These are phyloP conservation scores for Rallus limicola DNA, from an alignment of 2,113 vertebrate species.

Conservation along the genomic window DNA sequence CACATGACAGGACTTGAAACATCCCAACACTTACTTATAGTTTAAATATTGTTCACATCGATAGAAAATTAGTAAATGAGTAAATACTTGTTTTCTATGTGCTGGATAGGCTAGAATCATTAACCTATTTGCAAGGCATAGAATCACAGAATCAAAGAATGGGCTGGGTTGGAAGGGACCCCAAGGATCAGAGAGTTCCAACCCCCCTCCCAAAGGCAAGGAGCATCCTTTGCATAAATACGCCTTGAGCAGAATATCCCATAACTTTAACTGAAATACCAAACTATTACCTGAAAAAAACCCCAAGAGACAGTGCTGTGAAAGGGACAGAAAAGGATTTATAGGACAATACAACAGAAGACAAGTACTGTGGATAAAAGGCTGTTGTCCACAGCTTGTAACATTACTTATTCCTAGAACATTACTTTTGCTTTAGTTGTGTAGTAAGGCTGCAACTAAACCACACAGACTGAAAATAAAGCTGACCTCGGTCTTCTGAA, in stretches of 20 bases:
- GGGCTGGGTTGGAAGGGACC: too few species aligned
- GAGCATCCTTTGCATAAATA: neutral
- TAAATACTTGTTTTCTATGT: neutral
- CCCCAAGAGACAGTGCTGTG: neutral
- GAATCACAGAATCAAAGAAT: too few species aligned
- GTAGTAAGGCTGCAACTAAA: neutral
- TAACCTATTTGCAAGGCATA: neutral
- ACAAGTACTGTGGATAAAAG: rapidly evolving
- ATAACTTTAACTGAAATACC: neutral
- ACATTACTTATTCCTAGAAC: neutral
- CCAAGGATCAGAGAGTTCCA: too few species aligned
- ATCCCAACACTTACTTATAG: neutral
- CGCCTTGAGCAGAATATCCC: neutral
- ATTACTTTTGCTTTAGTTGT: neutral
- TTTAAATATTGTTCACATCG: neutral
- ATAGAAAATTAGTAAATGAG: neutral
- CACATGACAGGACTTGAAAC: neutral
- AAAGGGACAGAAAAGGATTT: neutral
- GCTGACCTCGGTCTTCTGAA: neutral
- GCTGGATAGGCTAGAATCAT: neutral
- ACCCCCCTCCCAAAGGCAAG: too few species aligned
- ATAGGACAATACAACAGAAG: neutral
- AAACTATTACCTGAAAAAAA: neutral
- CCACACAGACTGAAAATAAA: neutral
- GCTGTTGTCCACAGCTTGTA: neutral